A percentile compares a stretch with the other conserved stretches of the same genome.
Evolutionary conservation across 2,113 vertebrate genomes (phyloP).

Genomic region (Oncorhynchus kisutch): DNA sequence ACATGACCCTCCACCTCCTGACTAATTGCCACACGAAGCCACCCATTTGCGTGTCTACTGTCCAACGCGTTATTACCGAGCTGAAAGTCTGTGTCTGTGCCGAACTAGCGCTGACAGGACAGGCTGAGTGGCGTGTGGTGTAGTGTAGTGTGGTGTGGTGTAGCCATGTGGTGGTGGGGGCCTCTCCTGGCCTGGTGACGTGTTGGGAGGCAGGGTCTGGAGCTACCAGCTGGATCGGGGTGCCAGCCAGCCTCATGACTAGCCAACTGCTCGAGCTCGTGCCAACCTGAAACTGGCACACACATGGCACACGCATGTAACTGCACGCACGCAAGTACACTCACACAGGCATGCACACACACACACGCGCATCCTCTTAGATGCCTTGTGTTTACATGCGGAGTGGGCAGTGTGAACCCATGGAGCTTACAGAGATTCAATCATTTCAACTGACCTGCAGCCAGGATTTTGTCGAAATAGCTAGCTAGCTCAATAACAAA

Average conservation of each 20-base stretch:
- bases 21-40: neutral
- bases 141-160: conserved; percentile 48
- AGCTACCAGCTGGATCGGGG: conserved; percentile 70
- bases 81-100: neutral
- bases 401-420: conserved; percentile 46
- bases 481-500: conserved; percentile 55
- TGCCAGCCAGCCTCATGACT: conserved; percentile 58
- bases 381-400: conserved; percentile 5
- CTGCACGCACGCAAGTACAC: neutral
- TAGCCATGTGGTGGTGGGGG: conserved; percentile 65
- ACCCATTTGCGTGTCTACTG: neutral
- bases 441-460: conserved; percentile 62
- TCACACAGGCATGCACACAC: neutral
- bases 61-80: neutral
- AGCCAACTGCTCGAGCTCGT: conserved; percentile 57
- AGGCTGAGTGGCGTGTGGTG: conserved; percentile 42
- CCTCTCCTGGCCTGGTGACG: conserved; percentile 53
- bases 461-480: conserved; percentile 64
- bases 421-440: conserved; percentile 55
- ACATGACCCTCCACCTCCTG: neutral
- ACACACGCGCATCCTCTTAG: neutral
- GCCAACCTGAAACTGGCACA: conserved; percentile 59
- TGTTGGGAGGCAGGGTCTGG: conserved; percentile 58
- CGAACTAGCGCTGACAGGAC: conserved; percentile 23
- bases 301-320: conserved; percentile 33